phyloP scores from a whole-genome alignment of 2,888 invertebrate genomes.

The Metellina segmentata region DNA sequence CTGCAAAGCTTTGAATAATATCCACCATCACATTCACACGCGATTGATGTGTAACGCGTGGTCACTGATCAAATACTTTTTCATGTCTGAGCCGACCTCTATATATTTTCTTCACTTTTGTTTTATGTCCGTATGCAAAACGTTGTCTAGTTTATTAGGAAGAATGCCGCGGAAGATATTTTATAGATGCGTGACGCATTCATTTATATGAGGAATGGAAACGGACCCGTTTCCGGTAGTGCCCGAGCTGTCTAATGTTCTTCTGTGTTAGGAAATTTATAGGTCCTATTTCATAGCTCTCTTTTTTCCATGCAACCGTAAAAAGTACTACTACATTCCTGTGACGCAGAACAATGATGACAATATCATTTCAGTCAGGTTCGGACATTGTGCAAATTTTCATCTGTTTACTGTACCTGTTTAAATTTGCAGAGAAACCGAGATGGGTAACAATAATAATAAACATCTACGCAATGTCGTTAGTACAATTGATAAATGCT shows the following conservation, averaged over 20 bases:
- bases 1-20: too few species aligned
- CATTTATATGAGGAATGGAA: constrained; percentile 19
- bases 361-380: background rate
- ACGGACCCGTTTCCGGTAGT: constrained; percentile 31
- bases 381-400: too few species aligned
- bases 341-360: background rate
- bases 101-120: background rate
- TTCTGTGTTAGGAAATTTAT: constrained; percentile 37
- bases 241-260: constrained; percentile 24
- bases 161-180: constrained; percentile 38
- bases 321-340: background rate
- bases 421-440: too few species aligned
- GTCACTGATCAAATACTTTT: background rate
- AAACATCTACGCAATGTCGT: too few species aligned
- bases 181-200: constrained; percentile 57
- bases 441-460: too few species aligned
- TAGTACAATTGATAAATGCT: too few species aligned
- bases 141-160: constrained; percentile 17
- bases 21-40: too few species aligned
- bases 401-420: too few species aligned
- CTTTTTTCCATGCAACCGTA: constrained; percentile 14
- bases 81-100: background rate
- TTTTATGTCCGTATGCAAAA: constrained; percentile 35
- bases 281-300: constrained; percentile 10
- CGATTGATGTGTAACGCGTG: too few species aligned